A percentile compares a stretch with the other conserved stretches of the same genome.
These are phyloP conservation scores for Pollenia angustigena DNA, from an alignment of 2,888 invertebrate species.

Conservation along the genomic window DNA sequence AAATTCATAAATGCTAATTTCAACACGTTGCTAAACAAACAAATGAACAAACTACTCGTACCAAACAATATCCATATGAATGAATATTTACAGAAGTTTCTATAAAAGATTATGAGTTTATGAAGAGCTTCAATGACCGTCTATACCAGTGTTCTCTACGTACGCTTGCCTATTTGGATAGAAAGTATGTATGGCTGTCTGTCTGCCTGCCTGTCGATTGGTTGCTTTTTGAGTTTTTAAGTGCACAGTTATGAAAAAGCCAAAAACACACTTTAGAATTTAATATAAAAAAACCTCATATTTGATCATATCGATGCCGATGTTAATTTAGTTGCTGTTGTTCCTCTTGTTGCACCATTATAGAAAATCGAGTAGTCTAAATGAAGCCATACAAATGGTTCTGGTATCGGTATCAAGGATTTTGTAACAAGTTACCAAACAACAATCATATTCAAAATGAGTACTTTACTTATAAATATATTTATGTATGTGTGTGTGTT, in stretches of 20 bases:
- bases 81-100: slow-evolving; percentile 71
- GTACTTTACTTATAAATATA: slow-evolving; percentile 37
- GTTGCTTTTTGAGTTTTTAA: slow-evolving; percentile 48
- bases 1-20: slow-evolving; percentile 83
- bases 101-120: slow-evolving; percentile 70
- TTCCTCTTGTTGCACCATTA: slow-evolving; percentile 37
- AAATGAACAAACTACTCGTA: slow-evolving; percentile 44
- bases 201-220: slow-evolving; percentile 37
- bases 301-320: slow-evolving; percentile 65
- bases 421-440: slow-evolving; percentile 44
- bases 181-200: neutral
- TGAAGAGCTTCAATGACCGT: slow-evolving; percentile 63
- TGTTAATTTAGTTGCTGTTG: slow-evolving; percentile 43
- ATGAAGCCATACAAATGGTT: slow-evolving; percentile 44
- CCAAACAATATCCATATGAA: slow-evolving; percentile 62
- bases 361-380: slow-evolving; percentile 3
- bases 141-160: neutral
- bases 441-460: slow-evolving; percentile 57
- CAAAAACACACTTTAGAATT: slow-evolving; percentile 71
- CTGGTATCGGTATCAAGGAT: slow-evolving; percentile 36
- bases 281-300: slow-evolving; percentile 66
- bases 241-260: slow-evolving; percentile 67
- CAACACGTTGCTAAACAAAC: slow-evolving; percentile 77
- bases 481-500: slow-evolving; percentile 2
- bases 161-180: neutral